Evolutionary conservation across 2,888 invertebrate species (phyloP), one percentile per base, ranked within the genome.

Genomic region (Colletes collaris): DNA sequence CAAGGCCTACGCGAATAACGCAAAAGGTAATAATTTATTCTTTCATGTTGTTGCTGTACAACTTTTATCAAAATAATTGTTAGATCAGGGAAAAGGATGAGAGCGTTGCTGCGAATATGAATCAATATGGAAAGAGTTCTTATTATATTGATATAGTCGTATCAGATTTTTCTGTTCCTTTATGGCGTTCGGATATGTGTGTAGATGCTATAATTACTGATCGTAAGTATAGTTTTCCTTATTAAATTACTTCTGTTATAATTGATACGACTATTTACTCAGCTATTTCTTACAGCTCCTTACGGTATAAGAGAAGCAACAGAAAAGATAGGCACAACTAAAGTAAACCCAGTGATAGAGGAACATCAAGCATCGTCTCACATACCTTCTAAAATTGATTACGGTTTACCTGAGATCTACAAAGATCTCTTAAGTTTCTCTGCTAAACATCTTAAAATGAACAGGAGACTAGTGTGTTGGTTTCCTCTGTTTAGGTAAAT

Each of bases 301-400:
- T 99, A 99, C 94, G 99, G 99, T 46, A 98, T 99, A 40, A 94
- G 99, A 80, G 99, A 99, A 94, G 95, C 98, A 0, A 97, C 97
- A 0, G 97, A 97, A 93, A 96, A 96, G 92, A 95, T 98, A 59
- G 98, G 97, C 44, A 90, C 91, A 6, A 90, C 87, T 53, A 94
- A 94, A 84, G 93, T 94, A 55, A 94, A 95, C 88, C 95, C 95
- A 86, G 94, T 94, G 2, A 94, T 97, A 11, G 94, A 95, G 6
- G 95, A 96, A 40, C 94, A 96, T 81, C 96, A 96, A 90, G 91
- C 95, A 52, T 93, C 94, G 10, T 95, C 95, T 52, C 98, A 98
- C 91, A 95, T 97, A 89, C 98, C 98, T 0, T 95, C 97, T 0
- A 98, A 98, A 93, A 95, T 97, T 58, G 96, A 96, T 76, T 99